These are phyloP conservation scores for Euschistus heros DNA, from an alignment of 1,140 invertebrate species.

Conservation along the genomic window DNA sequence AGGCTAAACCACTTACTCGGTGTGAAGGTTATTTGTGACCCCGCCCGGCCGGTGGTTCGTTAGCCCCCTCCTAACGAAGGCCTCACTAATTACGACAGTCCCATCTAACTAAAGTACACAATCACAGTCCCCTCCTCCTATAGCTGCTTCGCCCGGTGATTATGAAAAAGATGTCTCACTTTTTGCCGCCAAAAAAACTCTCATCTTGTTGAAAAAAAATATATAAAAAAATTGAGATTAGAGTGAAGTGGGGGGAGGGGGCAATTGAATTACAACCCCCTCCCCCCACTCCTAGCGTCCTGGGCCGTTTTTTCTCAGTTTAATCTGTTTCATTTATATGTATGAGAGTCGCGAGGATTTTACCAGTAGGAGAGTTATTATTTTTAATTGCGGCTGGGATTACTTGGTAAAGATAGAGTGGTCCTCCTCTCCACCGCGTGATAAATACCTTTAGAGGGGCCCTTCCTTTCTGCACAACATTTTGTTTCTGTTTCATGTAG, in stretches of 20 bases:
- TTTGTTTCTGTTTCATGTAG: too few relatives aligned
- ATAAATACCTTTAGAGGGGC: neutral
- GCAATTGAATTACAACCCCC: neutral
- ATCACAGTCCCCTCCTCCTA: neutral
- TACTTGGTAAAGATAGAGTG: neutral
- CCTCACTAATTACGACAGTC: conserved; percentile 8
- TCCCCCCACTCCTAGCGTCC: neutral
- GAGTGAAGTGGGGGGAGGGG: neutral
- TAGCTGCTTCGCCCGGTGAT: neutral
- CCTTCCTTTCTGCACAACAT: too few relatives aligned
- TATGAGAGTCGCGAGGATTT: neutral
- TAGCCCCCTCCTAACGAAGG: neutral
- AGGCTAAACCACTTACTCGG: conserved; percentile 9
- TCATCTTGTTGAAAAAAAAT: neutral
- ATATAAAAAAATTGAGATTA: conserved; percentile 1
- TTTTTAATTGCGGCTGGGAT: neutral
- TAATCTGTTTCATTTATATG: conserved; percentile 10
- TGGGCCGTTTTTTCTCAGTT: neutral
- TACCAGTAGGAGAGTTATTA: conserved; percentile 1
- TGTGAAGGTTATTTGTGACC: conserved; percentile 2
- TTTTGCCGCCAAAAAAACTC: neutral
- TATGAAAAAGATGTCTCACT: conserved; percentile 2
- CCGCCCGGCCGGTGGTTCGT: neutral
- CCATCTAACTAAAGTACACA: conserved; percentile 1
- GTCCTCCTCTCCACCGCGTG: neutral